These are phyloP conservation scores for Salticus scenicus DNA, from an alignment of 2,888 invertebrate genomes.

Conservation along the genomic window DNA sequence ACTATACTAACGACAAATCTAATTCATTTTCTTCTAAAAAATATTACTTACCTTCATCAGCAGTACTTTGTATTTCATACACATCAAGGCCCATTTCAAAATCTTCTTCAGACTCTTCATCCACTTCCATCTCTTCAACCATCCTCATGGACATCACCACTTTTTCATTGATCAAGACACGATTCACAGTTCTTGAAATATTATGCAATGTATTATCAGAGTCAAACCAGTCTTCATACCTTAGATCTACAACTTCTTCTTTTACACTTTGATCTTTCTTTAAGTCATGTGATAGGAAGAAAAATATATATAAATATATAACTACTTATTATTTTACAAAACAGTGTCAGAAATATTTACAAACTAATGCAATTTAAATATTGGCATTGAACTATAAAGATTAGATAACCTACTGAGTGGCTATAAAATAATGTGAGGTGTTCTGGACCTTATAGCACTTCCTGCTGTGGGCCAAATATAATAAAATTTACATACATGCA, in stretches of 20 bases:
- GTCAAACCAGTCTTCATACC: constrained; percentile 76
- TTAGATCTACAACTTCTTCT: constrained; percentile 74
- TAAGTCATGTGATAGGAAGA: background rate
- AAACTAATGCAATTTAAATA: too few relatives aligned
- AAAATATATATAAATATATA: too few relatives aligned
- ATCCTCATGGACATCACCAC: constrained; percentile 63
- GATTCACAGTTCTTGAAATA: constrained; percentile 46
- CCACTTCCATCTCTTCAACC: constrained; percentile 71
- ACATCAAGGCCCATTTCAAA: constrained; percentile 49
- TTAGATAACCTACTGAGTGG: too few relatives aligned
- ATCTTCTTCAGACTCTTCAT: constrained; percentile 67
- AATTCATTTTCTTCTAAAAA: background rate
- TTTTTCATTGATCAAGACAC: constrained; percentile 54
- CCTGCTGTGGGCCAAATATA: too few relatives aligned
- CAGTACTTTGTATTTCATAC: constrained; percentile 62
- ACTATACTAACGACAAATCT: too few relatives aligned
- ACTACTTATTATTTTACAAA: too few relatives aligned
- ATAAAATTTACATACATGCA: too few relatives aligned
- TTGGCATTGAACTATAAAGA: too few relatives aligned
- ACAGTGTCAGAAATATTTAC: too few relatives aligned
- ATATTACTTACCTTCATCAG: constrained; percentile 54
- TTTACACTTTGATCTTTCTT: constrained; percentile 15
- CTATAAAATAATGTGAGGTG: too few relatives aligned
- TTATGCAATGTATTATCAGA: constrained; percentile 73
- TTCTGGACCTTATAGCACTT: too few relatives aligned